phyloP scores from a whole-genome alignment of 1,140 invertebrate species.

The Aphelinus atriplicis region DNA sequence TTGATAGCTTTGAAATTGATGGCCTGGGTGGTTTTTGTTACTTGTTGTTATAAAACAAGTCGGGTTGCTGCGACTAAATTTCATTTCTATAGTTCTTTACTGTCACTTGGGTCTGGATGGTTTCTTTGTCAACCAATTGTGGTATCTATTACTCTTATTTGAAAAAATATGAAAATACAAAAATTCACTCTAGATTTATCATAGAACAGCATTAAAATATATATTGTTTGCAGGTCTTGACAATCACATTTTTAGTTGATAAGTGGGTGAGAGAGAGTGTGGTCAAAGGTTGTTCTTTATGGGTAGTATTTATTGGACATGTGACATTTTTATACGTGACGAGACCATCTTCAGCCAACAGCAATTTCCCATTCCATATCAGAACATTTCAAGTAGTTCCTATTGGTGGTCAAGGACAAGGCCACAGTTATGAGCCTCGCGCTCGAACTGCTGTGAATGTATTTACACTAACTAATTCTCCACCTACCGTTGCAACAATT shows the following conservation, averaged over 20 bases:
- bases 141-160: constrained; percentile 43
- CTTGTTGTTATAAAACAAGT: constrained; percentile 68
- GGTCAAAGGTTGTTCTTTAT: constrained; percentile 80
- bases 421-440: constrained; percentile 54
- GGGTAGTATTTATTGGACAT: constrained; percentile 82
- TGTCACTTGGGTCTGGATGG: constrained; percentile 80
- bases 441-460: constrained; percentile 39
- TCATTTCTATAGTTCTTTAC: constrained; percentile 83
- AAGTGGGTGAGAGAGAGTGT: constrained; percentile 92
- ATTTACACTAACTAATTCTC: constrained; percentile 47
- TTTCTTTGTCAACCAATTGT: constrained; percentile 55
- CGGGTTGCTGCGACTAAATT: constrained; percentile 48
- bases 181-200: too few species aligned
- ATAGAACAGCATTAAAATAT: background rate
- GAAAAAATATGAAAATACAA: constrained; percentile 9
- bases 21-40: constrained; percentile 87
- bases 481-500: constrained; percentile 31
- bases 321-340: constrained; percentile 76
- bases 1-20: constrained; percentile 79
- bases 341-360: constrained; percentile 53
- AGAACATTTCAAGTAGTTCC: constrained; percentile 58
- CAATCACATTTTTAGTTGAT: constrained; percentile 85
- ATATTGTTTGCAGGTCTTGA: constrained; percentile 75
- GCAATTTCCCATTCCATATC: constrained; percentile 59
- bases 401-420: constrained; percentile 50